Evolutionary conservation across 2,113 vertebrate species (phyloP).

Genomic region (Cynopterus brachyotis): DNA sequence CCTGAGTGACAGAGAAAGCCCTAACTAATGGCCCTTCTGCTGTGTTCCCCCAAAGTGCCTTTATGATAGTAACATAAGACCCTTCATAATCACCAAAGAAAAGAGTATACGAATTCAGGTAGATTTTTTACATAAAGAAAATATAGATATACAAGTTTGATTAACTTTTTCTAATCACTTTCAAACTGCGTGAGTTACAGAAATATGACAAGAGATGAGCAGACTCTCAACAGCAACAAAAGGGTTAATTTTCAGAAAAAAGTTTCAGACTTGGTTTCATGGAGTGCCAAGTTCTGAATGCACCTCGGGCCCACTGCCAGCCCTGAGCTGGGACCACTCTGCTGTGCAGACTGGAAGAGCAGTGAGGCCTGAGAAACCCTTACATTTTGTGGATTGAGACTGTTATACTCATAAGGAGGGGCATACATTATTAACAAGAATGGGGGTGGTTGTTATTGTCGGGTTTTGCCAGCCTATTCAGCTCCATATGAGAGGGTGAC

Average conservation of each 20-base stretch:
- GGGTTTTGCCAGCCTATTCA: neutral
- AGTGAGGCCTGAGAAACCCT: neutral
- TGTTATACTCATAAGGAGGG: neutral
- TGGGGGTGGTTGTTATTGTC: neutral
- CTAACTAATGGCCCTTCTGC: neutral
- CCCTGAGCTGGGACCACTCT: neutral
- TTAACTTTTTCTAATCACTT: neutral
- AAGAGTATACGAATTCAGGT: neutral
- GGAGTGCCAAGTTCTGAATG: neutral
- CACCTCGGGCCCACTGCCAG: neutral
- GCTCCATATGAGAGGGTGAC: conserved; percentile 37
- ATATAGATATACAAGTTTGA: neutral
- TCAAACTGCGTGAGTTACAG: neutral
- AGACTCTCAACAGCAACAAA: neutral
- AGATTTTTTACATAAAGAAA: neutral
- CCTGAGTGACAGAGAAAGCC: neutral
- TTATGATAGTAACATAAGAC: neutral
- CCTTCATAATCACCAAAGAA: neutral
- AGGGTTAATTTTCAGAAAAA: neutral
- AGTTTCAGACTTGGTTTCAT: neutral
- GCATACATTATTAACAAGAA: conserved; percentile 28
- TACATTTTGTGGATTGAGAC: neutral
- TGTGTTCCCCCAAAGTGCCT: neutral
- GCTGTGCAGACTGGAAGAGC: neutral
- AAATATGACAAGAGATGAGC: neutral